Conservation (phyloP, 2,113 vertebrate species). For the Oreochromis tanganicae region DNA sequence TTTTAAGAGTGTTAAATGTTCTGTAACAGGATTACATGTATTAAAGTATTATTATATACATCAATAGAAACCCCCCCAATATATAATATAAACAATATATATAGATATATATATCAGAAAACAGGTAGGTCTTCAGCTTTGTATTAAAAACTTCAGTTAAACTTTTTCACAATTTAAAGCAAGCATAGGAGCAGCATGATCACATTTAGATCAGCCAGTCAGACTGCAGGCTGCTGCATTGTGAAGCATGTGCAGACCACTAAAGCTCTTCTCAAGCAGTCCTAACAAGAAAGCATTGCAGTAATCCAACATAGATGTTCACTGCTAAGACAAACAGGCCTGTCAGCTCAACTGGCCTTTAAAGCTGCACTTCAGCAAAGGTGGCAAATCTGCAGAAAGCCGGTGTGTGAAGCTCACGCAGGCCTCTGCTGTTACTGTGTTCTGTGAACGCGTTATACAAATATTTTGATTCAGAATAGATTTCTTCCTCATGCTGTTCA, state of each 20-base stretch:
- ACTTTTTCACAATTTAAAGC: neutral
- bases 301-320: neutral
- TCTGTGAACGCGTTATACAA: neutral
- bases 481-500: neutral
- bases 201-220: neutral
- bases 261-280: neutral
- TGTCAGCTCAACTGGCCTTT: neutral
- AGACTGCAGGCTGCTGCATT: neutral
- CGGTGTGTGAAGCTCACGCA: neutral
- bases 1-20: neutral
- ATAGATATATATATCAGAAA: neutral
- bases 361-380: neutral
- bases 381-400: neutral
- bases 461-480: slow-evolving; percentile 25
- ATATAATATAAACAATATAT: neutral
- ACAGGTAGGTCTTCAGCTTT: too few species aligned
- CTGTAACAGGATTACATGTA: neutral
- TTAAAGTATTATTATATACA: neutral
- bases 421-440: neutral
- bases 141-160: neutral
- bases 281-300: neutral
- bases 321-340: neutral
- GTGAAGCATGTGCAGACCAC: neutral
- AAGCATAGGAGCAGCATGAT: neutral
- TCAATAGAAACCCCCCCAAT: neutral